These are phyloP conservation scores for Eulithis testata DNA, from an alignment of 2,888 invertebrate genomes.

Conservation along the genomic window DNA sequence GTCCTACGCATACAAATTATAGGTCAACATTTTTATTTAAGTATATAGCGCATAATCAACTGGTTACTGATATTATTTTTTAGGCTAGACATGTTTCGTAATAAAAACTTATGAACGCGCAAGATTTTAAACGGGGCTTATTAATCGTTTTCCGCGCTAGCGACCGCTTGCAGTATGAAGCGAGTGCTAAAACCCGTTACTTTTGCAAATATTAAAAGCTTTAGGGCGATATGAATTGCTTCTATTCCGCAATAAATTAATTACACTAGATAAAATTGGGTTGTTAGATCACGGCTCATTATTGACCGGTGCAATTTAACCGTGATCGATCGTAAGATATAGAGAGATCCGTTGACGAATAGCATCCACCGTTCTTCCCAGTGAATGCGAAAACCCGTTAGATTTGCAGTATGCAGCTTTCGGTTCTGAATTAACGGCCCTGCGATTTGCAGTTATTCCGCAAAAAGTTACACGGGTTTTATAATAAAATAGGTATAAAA, in stretches of 20 bases:
- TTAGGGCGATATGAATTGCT: slow-evolving; percentile 11
- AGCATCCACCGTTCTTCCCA: slow-evolving; percentile 26
- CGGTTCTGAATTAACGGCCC: slow-evolving; percentile 26
- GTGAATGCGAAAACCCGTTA: slow-evolving; percentile 34
- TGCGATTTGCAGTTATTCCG: slow-evolving; percentile 26
- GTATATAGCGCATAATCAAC: neutral
- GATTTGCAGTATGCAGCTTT: slow-evolving; percentile 33
- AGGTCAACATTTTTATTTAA: neutral
- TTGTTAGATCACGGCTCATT: neutral
- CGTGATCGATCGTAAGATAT: slow-evolving; percentile 25
- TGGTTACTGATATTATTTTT: neutral
- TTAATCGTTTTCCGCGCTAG: slow-evolving; percentile 14
- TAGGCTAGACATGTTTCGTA: neutral
- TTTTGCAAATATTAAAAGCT: slow-evolving; percentile 17
- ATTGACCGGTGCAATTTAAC: slow-evolving; percentile 2
- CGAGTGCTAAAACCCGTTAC: slow-evolving; percentile 18
- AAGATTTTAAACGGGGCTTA: slow-evolving; percentile 16
- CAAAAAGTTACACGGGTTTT: slow-evolving; percentile 15
- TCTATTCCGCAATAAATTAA: slow-evolving; percentile 6
- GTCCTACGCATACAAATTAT: neutral
- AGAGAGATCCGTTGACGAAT: slow-evolving; percentile 12
- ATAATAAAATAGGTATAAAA: slow-evolving; percentile 1
- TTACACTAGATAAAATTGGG: neutral
- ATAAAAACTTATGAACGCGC: slow-evolving; percentile 5
- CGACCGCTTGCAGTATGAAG: slow-evolving; percentile 11